Conservation (phyloP, 2,113 vertebrate species). For the Corythaeola cristata region DNA sequence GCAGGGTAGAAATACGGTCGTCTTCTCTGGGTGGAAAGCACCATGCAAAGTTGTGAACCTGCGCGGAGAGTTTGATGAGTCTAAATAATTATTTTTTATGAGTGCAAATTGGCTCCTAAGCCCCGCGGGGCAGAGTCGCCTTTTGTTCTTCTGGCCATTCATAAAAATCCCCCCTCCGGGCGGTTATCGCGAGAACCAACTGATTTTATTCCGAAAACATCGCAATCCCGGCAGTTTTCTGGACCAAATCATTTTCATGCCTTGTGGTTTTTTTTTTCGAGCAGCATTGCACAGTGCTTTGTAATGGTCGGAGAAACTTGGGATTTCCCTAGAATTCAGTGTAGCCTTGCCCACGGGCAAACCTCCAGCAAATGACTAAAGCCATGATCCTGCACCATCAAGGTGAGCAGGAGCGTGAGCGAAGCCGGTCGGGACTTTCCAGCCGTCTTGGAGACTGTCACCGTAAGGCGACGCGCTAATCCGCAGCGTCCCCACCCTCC, state of each 20-base stretch:
- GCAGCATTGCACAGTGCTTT: background rate
- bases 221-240: background rate
- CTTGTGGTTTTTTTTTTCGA: background rate
- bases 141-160: background rate
- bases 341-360: background rate
- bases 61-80: background rate
- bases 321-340: conserved; percentile 59
- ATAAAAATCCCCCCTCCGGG: background rate
- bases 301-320: background rate
- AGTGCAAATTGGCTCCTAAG: background rate
- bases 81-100: background rate
- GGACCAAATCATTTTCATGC: background rate
- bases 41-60: background rate
- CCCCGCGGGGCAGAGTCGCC: background rate
- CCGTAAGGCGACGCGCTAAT: background rate
- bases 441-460: background rate
- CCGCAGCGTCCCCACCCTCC: background rate
- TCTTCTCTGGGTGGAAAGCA: background rate
- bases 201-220: fast-evolving
- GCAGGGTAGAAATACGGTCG: background rate
- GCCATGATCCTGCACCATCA: background rate
- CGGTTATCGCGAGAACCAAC: fast-evolving
- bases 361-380: background rate
- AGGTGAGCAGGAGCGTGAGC: background rate
- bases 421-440: conserved; percentile 5